These are phyloP conservation scores for Schizopygopsis malacanthus DNA, from an alignment of 2,797 vertebrate species.

Conservation along the genomic window DNA sequence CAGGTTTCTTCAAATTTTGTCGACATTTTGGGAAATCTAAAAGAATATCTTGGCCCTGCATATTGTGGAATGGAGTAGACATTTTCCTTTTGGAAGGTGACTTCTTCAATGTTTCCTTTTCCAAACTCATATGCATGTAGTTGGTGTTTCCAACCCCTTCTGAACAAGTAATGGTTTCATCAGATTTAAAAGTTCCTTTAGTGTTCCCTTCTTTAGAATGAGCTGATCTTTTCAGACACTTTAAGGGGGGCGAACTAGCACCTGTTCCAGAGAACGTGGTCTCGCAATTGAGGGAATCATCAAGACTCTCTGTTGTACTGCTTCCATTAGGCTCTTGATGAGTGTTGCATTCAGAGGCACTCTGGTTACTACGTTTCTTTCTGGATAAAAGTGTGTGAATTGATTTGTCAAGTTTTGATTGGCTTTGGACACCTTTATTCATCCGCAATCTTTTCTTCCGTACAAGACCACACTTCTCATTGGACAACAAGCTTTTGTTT, in stretches of 20 bases:
- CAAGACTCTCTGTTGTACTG: slow-evolving; percentile 75
- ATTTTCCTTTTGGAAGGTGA: slow-evolving; percentile 82
- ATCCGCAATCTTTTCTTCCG: slow-evolving; percentile 83
- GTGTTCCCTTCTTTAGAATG: slow-evolving; percentile 19
- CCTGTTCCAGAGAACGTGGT: slow-evolving; percentile 4
- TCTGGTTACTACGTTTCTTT: slow-evolving; percentile 82
- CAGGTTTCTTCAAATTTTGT: slow-evolving; percentile 85
- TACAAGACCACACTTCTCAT: slow-evolving; percentile 86
- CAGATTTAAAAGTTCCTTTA: slow-evolving; percentile 24
- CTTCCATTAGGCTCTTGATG: slow-evolving; percentile 78
- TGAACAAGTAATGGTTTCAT: slow-evolving; percentile 9
- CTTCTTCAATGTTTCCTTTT: slow-evolving; percentile 76
- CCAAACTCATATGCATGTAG: slow-evolving; percentile 69
- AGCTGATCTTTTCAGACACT: slow-evolving; percentile 34
- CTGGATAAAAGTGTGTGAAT: slow-evolving; percentile 82
- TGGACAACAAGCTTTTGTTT: slow-evolving; percentile 69
- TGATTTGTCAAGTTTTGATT: slow-evolving; percentile 86
- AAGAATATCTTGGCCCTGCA: slow-evolving; percentile 91
- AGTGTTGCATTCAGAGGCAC: slow-evolving; percentile 72
- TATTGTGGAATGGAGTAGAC: slow-evolving; percentile 90
- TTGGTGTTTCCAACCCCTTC: slow-evolving; percentile 52
- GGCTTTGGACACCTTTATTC: slow-evolving; percentile 66
- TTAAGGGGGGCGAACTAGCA: slow-evolving; percentile 27
- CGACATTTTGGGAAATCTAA: slow-evolving; percentile 93
- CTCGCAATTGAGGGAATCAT: slow-evolving; percentile 48